Conservation (phyloP, 2,113 vertebrate genomes). For the Platichthys stellatus region DNA sequence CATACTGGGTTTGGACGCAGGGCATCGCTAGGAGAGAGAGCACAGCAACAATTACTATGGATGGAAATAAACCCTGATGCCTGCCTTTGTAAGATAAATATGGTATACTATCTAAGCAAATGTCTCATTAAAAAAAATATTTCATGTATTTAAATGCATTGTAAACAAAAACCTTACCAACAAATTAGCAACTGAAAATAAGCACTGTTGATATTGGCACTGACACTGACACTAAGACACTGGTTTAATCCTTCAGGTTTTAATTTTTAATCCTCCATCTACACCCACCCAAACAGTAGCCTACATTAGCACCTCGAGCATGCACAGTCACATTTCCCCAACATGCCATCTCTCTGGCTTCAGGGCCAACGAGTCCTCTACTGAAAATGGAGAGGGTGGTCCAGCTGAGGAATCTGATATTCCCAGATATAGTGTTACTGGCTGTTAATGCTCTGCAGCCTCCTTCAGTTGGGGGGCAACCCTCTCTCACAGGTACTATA, state of each 20-base stretch:
- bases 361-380: constrained; percentile 33
- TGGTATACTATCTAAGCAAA: background rate
- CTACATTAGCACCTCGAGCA: constrained; percentile 21
- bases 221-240: background rate
- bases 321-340: constrained; percentile 21
- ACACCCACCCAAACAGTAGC: constrained; percentile 40
- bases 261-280: constrained; percentile 6
- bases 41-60: constrained; percentile 13
- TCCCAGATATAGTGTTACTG: constrained; percentile 72
- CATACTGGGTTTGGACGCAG: constrained; percentile 94
- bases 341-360: constrained; percentile 41
- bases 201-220: background rate
- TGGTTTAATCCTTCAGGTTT: background rate
- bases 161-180: background rate
- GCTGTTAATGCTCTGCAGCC: constrained; percentile 68
- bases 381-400: constrained; percentile 56
- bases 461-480: constrained; percentile 73
- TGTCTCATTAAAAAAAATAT: background rate
- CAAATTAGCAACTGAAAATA: background rate
- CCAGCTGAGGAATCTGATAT: constrained; percentile 48
- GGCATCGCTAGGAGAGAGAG: constrained; percentile 88
- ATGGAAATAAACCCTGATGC: constrained; percentile 13
- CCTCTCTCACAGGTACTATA: constrained; percentile 59
- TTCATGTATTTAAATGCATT: no score
- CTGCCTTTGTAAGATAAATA: background rate